Evolutionary conservation across 2,797 vertebrate species (phyloP).

Genomic region (Echiichthys vipera): DNA sequence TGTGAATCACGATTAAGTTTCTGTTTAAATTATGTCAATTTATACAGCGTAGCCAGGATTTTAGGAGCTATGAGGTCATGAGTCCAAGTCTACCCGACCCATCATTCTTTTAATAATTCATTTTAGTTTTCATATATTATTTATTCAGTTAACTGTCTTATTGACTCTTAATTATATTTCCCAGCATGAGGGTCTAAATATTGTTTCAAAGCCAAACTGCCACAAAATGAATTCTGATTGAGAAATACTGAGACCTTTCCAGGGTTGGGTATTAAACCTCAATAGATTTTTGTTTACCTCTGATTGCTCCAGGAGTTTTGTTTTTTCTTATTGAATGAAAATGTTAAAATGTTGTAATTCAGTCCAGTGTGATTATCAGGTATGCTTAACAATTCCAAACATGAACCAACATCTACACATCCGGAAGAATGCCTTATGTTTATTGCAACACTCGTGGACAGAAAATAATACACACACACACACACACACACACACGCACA

Average conservation of each 20-base stretch:
- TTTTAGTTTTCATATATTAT: background rate
- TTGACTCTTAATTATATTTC: background rate
- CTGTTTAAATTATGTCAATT: background rate
- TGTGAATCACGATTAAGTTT: too few species aligned
- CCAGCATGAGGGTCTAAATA: background rate
- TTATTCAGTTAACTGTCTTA: background rate
- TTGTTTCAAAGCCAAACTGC: background rate
- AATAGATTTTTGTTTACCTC: background rate
- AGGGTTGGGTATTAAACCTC: background rate
- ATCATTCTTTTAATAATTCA: background rate
- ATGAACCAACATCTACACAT: background rate
- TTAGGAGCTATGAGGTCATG: background rate
- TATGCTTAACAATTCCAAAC: background rate
- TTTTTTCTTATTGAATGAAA: background rate
- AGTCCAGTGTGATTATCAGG: background rate
- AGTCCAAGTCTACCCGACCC: background rate
- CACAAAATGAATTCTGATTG: background rate
- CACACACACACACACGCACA: background rate
- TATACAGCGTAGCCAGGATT: background rate
- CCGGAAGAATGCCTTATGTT: background rate
- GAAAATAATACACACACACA: conserved; percentile 7
- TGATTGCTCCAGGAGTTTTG: background rate
- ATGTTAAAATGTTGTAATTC: background rate
- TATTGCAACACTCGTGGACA: background rate
- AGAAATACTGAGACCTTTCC: background rate